A percentile compares a stretch with the other conserved stretches of the same genome.
These are phyloP conservation scores for Gephyroberyx darwinii DNA, from an alignment of 2,797 vertebrate species.

Conservation along the genomic window DNA sequence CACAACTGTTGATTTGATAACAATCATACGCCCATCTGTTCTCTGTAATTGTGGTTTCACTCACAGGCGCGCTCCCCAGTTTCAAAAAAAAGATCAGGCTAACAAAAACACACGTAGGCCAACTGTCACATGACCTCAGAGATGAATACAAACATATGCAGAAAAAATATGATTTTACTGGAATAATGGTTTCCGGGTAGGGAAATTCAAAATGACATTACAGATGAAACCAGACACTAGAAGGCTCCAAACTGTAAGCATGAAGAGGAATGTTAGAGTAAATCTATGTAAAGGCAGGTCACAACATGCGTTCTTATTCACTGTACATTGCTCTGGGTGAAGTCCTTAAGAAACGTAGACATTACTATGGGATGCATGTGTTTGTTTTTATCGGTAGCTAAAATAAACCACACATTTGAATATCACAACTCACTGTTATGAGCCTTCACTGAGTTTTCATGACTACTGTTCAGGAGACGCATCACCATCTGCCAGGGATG, in stretches of 20 bases:
- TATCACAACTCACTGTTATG: neutral
- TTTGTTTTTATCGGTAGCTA: no score
- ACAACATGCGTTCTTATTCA: neutral
- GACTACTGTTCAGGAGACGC: slow-evolving; percentile 31
- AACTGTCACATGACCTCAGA: slow-evolving; percentile 15
- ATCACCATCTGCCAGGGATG: slow-evolving; percentile 10
- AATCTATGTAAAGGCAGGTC: neutral
- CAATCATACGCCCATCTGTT: slow-evolving; percentile 17
- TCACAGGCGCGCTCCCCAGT: neutral
- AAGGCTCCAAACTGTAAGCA: slow-evolving; percentile 6
- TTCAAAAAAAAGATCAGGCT: slow-evolving; percentile 24
- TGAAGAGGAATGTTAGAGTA: neutral
- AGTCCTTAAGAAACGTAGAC: no score
- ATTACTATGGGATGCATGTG: no score
- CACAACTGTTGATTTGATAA: slow-evolving; percentile 28
- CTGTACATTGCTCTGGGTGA: neutral
- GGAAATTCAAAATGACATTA: neutral
- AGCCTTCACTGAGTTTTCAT: neutral
- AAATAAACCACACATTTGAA: neutral
- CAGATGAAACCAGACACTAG: neutral
- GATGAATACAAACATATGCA: slow-evolving; percentile 36
- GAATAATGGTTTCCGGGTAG: slow-evolving; percentile 5
- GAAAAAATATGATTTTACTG: neutral
- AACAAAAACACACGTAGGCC: slow-evolving; percentile 24
- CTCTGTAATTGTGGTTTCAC: slow-evolving; percentile 45